Evolutionary conservation across 2,113 vertebrate species (phyloP).

Genomic region (Pagrus major): DNA sequence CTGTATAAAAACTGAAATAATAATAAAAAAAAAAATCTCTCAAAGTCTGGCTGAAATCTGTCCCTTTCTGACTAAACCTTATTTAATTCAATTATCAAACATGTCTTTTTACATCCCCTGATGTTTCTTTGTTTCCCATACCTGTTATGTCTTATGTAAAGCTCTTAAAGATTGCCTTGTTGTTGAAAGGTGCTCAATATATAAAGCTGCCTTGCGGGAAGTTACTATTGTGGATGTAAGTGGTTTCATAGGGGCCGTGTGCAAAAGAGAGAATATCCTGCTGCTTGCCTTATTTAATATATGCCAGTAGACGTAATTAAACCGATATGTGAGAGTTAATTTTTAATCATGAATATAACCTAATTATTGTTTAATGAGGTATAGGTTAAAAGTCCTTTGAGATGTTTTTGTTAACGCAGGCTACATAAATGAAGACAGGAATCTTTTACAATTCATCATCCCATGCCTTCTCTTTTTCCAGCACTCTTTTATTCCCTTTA

Average conservation of each 20-base stretch:
- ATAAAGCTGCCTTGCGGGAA: not conserved
- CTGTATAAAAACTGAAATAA: conserved; percentile 8
- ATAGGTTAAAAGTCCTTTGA: not conserved
- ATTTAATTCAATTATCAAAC: not conserved
- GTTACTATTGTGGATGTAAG: not conserved
- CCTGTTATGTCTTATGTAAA: not conserved
- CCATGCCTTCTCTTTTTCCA: not conserved
- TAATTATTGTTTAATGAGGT: conserved; percentile 11
- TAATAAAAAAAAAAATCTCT: not conserved
- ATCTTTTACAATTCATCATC: not conserved
- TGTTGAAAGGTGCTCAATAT: not conserved
- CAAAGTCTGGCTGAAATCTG: not conserved
- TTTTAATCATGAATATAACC: conserved; percentile 2
- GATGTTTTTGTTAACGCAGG: not conserved
- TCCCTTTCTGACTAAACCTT: conserved; percentile 1
- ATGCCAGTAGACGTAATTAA: not conserved
- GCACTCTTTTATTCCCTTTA: not conserved
- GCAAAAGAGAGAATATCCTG: not conserved
- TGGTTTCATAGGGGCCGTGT: not conserved
- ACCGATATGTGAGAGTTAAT: not conserved
- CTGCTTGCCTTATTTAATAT: not conserved
- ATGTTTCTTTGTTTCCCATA: not conserved
- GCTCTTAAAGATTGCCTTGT: not conserved
- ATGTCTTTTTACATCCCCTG: not conserved
- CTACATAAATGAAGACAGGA: not conserved